A percentile compares a stretch with the other conserved stretches of the same genome.
Conservation (phyloP, 92 coral and sea anemone genomes). For the Bergia sp. region DNA sequence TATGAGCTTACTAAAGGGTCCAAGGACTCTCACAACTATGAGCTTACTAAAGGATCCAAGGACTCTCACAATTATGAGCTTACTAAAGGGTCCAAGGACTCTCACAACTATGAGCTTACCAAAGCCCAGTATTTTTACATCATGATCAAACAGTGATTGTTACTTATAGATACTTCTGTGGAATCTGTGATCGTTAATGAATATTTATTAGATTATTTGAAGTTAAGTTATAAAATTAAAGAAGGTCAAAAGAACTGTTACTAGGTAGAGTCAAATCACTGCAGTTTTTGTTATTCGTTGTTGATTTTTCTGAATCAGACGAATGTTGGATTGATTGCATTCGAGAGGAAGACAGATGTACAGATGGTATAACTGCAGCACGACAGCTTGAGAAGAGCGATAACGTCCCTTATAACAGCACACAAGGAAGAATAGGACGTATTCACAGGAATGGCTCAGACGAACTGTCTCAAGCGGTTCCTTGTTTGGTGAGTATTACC, state of each 20-base stretch:
- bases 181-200: no score
- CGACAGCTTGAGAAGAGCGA: background rate
- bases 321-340: conserved; percentile 1
- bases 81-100: no score
- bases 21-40: no score
- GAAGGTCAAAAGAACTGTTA: background rate
- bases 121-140: no score
- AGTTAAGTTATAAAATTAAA: background rate
- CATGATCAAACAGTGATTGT: no score
- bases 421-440: background rate
- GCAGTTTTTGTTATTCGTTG: background rate
- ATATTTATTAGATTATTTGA: no score
- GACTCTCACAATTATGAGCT: no score
- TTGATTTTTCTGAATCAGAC: background rate
- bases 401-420: background rate
- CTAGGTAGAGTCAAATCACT: background rate
- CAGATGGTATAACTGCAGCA: background rate
- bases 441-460: background rate
- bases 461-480: conserved; percentile 11
- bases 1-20: no score
- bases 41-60: no score
- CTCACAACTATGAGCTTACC: no score
- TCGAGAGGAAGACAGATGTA: background rate
- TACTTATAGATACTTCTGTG: no score
- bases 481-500: background rate